Evolutionary conservation across 2,888 invertebrate species (phyloP), one percentile per base, ranked within the genome.

Genomic region (Drosophila leonis): DNA sequence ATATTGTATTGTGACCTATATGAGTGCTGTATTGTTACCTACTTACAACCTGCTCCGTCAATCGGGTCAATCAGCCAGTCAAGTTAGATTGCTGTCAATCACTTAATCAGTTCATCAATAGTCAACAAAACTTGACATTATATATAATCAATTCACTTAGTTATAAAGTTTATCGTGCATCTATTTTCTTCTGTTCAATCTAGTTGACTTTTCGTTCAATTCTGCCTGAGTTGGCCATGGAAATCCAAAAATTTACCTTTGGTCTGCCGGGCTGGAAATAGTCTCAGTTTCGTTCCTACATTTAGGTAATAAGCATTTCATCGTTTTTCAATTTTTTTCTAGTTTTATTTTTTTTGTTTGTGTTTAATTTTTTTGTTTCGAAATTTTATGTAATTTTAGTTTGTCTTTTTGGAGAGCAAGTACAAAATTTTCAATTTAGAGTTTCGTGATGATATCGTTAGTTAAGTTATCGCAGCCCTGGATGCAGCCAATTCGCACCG

Each of bases 281-380:
- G 3, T 9, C 24, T 64, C 64, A 72, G 49, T 70, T 41, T 31
- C 24, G 10, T 41, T n/a, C 8, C 7, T 37, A 41, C 29, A 18
- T 15, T 61, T n/a, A 12, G n/a, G n/a, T 42, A 31, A 24, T n/a
- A 33, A 18, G 9, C 13, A 27, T 37, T 10, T 46, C 35, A 59
- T 9, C 6, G 12, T 33, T 1, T 37, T n/a, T 37, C 27, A 48
- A 29, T 6, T 10, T 37, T 12, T 46, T 1, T 7, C 13, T n/a
- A 12, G 5, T 35, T 9, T 27, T 35, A 24, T 12, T 42, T 29
- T 24, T 44, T 24, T 44, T 44, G 20, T 31, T 42, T 27, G 24
- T 6, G 24, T 35, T 44, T 12, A n/a, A 7, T 59, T 27, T 46
- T n/a, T 37, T 12, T 9, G 0, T 13, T 5, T 48, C 48, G 48